Evolutionary conservation across 2,113 vertebrate species (phyloP).

Genomic region (Notechis scutatus): DNA sequence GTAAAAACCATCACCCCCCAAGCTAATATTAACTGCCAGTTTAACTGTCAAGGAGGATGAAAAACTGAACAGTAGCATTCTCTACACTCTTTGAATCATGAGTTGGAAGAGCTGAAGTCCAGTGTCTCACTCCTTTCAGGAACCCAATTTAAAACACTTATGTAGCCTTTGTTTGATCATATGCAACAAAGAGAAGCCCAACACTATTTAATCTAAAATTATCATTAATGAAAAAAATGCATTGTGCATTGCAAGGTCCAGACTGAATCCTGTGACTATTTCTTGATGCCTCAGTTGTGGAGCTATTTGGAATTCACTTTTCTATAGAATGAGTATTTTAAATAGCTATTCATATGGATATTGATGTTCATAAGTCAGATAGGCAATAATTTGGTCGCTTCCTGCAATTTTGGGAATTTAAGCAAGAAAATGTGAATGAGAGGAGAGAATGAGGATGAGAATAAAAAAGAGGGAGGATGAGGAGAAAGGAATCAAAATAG

Average conservation of each 20-base stretch:
- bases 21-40: not conserved
- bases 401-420: not conserved
- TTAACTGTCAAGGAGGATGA: not conserved
- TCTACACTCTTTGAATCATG: too few relatives aligned
- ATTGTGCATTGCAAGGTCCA: not conserved
- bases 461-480: too few relatives aligned
- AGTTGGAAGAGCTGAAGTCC: too few relatives aligned
- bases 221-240: too few relatives aligned
- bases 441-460: not conserved
- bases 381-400: not conserved
- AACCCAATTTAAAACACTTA: too few relatives aligned
- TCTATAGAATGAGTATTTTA: not conserved
- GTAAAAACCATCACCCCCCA: not conserved
- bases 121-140: too few relatives aligned
- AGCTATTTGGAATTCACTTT: not conserved
- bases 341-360: not conserved
- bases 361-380: not conserved
- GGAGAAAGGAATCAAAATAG: too few relatives aligned
- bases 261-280: not conserved
- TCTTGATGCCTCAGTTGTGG: not conserved
- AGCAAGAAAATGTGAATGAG: not conserved
- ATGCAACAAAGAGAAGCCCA: not conserved
- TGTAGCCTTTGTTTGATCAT: too few relatives aligned
- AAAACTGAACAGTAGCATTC: too few relatives aligned
- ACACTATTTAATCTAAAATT: too few relatives aligned